These are phyloP conservation scores for Gonocerus acuteangulatus DNA, from an alignment of 2,888 invertebrate species.

Conservation along the genomic window DNA sequence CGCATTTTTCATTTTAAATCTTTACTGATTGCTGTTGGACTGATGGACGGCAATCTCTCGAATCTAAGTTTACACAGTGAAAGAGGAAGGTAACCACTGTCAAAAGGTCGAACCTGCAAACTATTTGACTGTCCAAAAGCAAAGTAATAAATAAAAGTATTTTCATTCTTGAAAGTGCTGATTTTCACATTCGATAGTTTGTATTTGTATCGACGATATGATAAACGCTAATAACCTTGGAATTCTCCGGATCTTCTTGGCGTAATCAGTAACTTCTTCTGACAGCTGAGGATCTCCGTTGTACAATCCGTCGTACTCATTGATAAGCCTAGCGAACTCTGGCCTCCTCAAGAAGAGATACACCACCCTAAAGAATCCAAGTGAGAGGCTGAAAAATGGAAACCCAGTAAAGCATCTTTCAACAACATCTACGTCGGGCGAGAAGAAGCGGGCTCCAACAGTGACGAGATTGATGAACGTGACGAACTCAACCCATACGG, in stretches of 20 bases:
- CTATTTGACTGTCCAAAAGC: too few relatives aligned
- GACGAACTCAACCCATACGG: not conserved
- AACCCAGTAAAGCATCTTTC: conserved; percentile 11
- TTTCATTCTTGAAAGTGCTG: too few relatives aligned
- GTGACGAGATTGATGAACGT: not conserved
- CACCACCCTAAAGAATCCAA: conserved; percentile 1
- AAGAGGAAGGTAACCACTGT: too few relatives aligned
- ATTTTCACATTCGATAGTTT: too few relatives aligned
- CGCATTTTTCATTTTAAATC: too few relatives aligned
- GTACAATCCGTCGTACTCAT: not conserved
- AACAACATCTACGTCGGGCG: not conserved
- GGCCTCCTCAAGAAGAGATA: not conserved
- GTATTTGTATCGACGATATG: too few relatives aligned
- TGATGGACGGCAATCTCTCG: too few relatives aligned
- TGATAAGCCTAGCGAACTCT: not conserved
- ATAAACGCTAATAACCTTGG: not conserved
- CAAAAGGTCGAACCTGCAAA: too few relatives aligned
- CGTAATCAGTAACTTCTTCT: not conserved
- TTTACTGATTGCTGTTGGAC: too few relatives aligned
- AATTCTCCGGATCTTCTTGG: not conserved
- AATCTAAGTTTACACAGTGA: too few relatives aligned
- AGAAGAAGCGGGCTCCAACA: not conserved
- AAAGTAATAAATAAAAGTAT: too few relatives aligned
- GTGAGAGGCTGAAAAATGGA: not conserved
- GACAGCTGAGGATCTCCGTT: not conserved